phyloP scores from a whole-genome alignment of 2,113 vertebrate genomes.

The Chiloscyllium plagiosum region DNA sequence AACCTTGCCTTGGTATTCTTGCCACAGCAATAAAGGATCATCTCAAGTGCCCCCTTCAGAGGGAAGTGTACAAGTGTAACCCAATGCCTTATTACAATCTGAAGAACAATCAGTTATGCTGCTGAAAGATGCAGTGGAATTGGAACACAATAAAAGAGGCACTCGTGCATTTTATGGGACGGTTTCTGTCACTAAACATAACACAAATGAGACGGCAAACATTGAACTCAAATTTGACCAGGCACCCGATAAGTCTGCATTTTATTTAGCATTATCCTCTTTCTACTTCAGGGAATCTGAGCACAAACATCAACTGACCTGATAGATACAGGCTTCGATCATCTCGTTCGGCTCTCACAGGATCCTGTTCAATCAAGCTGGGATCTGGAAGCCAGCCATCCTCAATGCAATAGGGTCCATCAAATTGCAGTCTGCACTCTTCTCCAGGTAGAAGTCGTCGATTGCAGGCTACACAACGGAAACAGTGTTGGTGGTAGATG shows the following conservation, averaged over 20 bases:
- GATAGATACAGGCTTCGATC: slow-evolving; percentile 61
- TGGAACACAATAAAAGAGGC: not conserved
- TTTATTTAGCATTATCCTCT: not conserved
- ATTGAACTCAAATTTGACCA: not conserved
- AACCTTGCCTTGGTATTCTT: not conserved
- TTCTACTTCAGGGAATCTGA: not conserved
- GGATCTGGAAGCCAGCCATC: not conserved
- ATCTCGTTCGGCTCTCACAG: slow-evolving; percentile 69
- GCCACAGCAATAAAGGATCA: not conserved
- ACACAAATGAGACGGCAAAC: not conserved
- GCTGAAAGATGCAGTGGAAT: not conserved
- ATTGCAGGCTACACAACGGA: slow-evolving; percentile 95
- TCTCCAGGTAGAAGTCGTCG: slow-evolving; percentile 94
- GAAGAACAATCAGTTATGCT: not conserved
- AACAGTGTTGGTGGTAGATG: slow-evolving; percentile 56
- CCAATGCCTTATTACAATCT: not conserved
- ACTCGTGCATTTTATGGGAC: not conserved
- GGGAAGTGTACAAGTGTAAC: not conserved
- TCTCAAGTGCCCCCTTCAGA: not conserved
- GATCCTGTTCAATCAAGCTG: not conserved
- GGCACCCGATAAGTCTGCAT: not conserved
- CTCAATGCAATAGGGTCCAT: slow-evolving; percentile 80
- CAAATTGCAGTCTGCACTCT: slow-evolving; percentile 87
- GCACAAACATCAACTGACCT: slow-evolving; percentile 13
- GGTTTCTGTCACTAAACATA: not conserved